Conservation (phyloP, 2,888 invertebrate genomes). For the Drosophila prostipennis region DNA sequence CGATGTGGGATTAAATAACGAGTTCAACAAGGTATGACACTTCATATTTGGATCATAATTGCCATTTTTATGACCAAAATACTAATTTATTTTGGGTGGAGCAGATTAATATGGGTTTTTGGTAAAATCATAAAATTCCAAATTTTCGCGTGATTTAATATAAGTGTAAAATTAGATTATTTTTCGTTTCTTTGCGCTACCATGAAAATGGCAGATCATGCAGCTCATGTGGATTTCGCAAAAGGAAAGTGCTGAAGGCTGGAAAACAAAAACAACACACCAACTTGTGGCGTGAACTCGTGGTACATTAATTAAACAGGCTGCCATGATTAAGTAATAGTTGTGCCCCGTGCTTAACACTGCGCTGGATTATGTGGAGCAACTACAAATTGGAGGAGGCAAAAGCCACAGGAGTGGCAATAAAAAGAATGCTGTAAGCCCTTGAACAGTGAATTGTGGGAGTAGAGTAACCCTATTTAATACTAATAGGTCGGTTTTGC, state of each 20-base stretch:
- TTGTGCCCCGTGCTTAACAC: conserved; percentile 67
- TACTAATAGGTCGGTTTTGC: too few relatives aligned
- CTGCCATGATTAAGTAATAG: conserved; percentile 77
- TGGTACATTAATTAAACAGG: conserved; percentile 74
- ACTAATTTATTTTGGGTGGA: too few relatives aligned
- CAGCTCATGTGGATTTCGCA: not conserved
- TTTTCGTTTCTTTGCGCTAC: not conserved
- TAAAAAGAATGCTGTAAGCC: not conserved
- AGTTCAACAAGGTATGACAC: too few relatives aligned
- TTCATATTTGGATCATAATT: too few relatives aligned
- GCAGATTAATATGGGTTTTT: too few relatives aligned
- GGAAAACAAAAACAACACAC: conserved; percentile 7
- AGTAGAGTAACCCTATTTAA: too few relatives aligned
- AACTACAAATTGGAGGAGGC: conserved; percentile 32
- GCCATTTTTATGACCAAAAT: too few relatives aligned
- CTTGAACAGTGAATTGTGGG: conserved; percentile 5
- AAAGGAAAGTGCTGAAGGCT: not conserved
- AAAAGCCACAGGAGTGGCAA: conserved; percentile 10
- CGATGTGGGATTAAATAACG: too few relatives aligned
- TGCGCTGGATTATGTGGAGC: conserved; percentile 58
- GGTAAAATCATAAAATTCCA: too few relatives aligned
- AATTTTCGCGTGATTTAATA: too few relatives aligned
- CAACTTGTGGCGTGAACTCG: conserved; percentile 29
- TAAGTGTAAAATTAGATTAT: too few relatives aligned
- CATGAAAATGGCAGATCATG: not conserved